These are phyloP conservation scores for Rhadina sibilatrix DNA, from an alignment of 2,113 vertebrate species.

Conservation along the genomic window DNA sequence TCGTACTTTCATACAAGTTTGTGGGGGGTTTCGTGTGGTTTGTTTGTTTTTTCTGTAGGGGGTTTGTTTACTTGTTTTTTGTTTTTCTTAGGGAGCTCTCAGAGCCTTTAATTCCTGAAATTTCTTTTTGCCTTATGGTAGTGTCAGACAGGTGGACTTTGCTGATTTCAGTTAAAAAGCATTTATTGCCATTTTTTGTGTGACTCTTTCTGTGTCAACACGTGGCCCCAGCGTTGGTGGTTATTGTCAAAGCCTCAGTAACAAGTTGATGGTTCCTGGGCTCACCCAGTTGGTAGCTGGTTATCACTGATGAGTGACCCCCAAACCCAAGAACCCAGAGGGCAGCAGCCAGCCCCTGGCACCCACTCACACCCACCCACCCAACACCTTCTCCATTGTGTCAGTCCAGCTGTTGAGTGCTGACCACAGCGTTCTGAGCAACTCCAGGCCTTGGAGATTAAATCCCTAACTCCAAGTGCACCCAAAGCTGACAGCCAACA, in stretches of 20 bases:
- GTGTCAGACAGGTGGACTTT: background rate
- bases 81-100: background rate
- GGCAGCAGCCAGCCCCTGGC: background rate
- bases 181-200: background rate
- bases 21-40: too few species aligned
- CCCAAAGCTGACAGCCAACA: conserved; percentile 9
- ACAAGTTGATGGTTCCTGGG: background rate
- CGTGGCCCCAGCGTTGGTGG: background rate
- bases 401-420: background rate
- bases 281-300: background rate
- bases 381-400: rapidly evolving
- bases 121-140: background rate
- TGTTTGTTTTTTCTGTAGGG: too few species aligned
- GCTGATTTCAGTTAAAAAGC: background rate
- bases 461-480: background rate
- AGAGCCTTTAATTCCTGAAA: background rate
- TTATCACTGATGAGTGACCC: background rate
- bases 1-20: background rate
- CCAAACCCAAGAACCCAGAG: background rate
- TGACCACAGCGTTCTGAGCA: background rate
- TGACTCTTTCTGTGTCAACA: background rate
- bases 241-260: background rate
- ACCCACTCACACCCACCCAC: rapidly evolving
- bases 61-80: too few species aligned
- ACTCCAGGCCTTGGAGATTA: background rate